These are phyloP conservation scores for Lucifuga dentata DNA, from an alignment of 2,113 vertebrate genomes.

Conservation along the genomic window DNA sequence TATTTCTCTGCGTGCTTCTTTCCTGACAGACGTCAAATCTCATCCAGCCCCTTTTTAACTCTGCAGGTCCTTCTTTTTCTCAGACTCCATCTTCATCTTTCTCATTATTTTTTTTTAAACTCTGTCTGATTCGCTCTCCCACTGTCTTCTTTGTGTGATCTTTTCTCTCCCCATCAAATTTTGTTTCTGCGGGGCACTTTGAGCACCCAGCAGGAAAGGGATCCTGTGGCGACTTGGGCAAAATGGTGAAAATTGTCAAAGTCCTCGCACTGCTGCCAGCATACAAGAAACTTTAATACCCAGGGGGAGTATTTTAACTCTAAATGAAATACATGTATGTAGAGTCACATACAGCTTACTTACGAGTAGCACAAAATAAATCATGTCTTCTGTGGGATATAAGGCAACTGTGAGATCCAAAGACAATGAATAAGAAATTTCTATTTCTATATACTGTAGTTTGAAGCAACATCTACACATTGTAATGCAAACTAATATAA, in stretches of 20 bases:
- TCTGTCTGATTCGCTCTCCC: conserved; percentile 35
- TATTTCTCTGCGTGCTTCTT: conserved; percentile 44
- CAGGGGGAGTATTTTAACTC: conserved; percentile 13
- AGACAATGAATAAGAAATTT: too few species aligned
- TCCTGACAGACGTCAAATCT: conserved; percentile 46
- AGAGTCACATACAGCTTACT: neutral
- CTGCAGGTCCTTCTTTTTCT: neutral
- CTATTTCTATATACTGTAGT: too few species aligned
- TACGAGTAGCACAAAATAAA: neutral
- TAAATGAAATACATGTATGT: too few species aligned
- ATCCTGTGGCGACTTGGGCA: conserved; percentile 31
- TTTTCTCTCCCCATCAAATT: conserved; percentile 41
- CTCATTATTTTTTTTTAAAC: conserved; percentile 66
- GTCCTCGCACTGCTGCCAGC: conserved; percentile 3
- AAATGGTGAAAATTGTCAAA: conserved; percentile 41
- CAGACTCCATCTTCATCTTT: conserved; percentile 35
- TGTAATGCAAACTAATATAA: neutral
- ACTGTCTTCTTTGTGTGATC: conserved; percentile 31
- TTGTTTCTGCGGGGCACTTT: conserved; percentile 24
- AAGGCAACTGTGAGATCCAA: too few species aligned
- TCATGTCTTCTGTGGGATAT: neutral
- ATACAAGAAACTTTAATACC: conserved; percentile 2
- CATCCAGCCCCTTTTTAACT: conserved; percentile 29
- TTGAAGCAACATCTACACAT: conserved; percentile 4
- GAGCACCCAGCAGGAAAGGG: conserved; percentile 35